Base-by-base conservation (phyloP, 2,888 invertebrate genomes). In the Drosophila fungiperda region DNA sequence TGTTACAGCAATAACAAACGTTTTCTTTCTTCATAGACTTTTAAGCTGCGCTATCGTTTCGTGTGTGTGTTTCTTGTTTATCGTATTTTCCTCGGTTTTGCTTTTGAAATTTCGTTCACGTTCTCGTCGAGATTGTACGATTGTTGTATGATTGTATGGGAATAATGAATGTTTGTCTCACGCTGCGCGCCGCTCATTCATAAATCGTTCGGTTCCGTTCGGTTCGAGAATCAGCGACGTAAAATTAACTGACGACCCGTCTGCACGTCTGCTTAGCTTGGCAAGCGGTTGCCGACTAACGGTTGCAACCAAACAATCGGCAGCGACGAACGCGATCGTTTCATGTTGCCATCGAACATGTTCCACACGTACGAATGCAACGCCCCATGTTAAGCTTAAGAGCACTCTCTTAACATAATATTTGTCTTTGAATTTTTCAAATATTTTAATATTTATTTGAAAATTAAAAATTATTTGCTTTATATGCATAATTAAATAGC, bases 281-380 rank as follows among this genome's bases (percentile, higher is more conserved):
- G 81, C 90, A 85, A 81, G 70, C 87, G 87, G 57, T 81, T 80
- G 90, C 88, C 88, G 88, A 89, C 89, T 89, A 73, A 78, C 73
- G 76, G 69, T 68, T 67, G 61, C 58, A 79, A 72, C 78, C 59
- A 67, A 72, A 74, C 61, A 67, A 67, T 62, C 42, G 23, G 62
- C 74, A 68, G 52, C 23, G 11, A 8, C 35, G 35, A 38, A 54
- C 76, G 42, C 80, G 76, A 77, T 77, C 73, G 61, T 59, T 74
- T 65, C n/a, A 11, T 48, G 55, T 68, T 64, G 72, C 72, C 65
- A 68, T 49, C 78, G 65, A 78, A 77, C 78, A 73, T 77, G 78
- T 80, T 78, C 48, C 63, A 76, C 1, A 36, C 68, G 20, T 2
- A 3, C 53, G 6, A 3, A n/a, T 26, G 57, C 68, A 61, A 74